phyloP scores from a whole-genome alignment of 2,797 vertebrate species.

The Helicolenus hilgendorfi region DNA sequence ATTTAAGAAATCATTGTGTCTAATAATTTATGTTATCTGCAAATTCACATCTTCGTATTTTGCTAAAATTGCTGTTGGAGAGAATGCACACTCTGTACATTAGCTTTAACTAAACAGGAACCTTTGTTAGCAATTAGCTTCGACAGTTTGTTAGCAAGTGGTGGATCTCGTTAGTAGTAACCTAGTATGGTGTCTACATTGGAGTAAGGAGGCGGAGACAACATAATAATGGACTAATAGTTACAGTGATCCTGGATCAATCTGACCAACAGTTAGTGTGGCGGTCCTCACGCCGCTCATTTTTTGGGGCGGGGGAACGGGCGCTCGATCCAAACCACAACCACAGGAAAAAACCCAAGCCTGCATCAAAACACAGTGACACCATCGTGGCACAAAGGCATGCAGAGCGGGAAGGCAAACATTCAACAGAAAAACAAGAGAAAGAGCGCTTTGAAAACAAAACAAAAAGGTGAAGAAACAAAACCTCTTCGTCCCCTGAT shows the following conservation, averaged over 20 bases:
- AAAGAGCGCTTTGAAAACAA: not conserved
- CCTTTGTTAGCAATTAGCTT: not conserved
- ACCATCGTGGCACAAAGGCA: not conserved
- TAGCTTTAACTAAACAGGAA: not conserved
- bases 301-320: not conserved
- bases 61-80: not conserved
- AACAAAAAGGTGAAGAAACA: not conserved
- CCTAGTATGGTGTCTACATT: no score
- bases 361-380: not conserved
- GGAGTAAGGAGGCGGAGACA: not conserved
- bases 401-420: not conserved
- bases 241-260: not conserved
- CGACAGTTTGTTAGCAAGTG: not conserved
- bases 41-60: not conserved
- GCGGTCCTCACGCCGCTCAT: not conserved
- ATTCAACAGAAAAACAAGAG: not conserved
- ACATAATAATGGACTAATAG: not conserved
- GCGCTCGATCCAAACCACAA: not conserved
- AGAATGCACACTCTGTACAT: no score
- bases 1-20: not conserved
- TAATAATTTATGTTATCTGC: not conserved
- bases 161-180: no score
- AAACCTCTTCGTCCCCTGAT: not conserved
- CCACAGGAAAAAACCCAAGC: not conserved
- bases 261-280: not conserved